phyloP scores from a whole-genome alignment of 1,140 invertebrate species.

The Cyclargus thomasi region DNA sequence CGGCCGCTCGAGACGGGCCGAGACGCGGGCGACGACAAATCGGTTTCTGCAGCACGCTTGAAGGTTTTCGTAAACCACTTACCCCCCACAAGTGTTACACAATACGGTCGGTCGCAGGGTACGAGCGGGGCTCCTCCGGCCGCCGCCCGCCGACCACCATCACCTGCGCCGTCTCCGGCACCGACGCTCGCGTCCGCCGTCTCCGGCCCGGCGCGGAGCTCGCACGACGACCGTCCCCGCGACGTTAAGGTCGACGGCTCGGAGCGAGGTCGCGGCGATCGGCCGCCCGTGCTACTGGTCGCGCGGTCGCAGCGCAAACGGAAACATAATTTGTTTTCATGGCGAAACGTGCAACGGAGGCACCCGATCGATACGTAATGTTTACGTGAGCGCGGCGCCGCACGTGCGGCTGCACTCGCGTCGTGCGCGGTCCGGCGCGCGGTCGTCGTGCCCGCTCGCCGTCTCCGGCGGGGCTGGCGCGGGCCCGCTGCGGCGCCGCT shows the following conservation, averaged over 20 bases:
- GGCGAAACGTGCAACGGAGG: conserved; percentile 21
- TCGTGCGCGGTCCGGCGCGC: conserved; percentile 19
- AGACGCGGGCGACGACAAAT: background rate
- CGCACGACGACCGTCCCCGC: background rate
- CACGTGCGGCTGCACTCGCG: conserved; percentile 20
- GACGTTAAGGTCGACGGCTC: conserved; percentile 23
- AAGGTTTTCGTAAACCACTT: background rate
- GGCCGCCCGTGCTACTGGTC: background rate
- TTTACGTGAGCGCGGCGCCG: conserved; percentile 26
- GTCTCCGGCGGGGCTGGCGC: conserved; percentile 23
- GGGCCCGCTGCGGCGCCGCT: conserved; percentile 25
- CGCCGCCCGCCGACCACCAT: background rate
- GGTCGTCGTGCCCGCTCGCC: conserved; percentile 7
- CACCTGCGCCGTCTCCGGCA: background rate
- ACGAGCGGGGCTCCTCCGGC: background rate
- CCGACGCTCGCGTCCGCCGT: background rate
- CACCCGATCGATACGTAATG: conserved; percentile 28
- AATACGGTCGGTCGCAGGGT: background rate
- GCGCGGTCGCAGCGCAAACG: conserved; percentile 22
- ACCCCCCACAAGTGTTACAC: background rate
- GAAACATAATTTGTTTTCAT: conserved; percentile 29
- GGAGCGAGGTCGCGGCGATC: conserved; percentile 22
- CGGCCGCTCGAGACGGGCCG: background rate
- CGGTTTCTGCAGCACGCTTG: background rate
- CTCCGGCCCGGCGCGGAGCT: background rate